Conservation (phyloP, 2,888 invertebrate species). For the Julus scanicus region DNA sequence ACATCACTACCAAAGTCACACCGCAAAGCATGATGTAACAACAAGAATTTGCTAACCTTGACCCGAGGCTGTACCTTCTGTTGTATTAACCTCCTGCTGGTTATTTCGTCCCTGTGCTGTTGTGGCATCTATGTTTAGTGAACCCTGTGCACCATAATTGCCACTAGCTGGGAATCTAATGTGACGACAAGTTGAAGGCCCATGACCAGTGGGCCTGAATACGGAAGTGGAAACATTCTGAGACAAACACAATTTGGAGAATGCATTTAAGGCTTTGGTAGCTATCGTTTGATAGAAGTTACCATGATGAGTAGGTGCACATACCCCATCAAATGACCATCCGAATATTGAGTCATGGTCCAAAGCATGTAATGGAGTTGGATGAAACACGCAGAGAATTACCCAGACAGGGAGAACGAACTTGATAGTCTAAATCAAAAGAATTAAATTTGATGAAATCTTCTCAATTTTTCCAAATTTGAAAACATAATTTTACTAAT, state of each 20-base stretch:
- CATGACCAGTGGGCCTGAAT: slow-evolving; percentile 53
- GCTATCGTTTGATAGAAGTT: neutral
- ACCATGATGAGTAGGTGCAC: neutral
- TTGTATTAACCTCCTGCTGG: neutral
- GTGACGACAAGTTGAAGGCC: slow-evolving; percentile 30
- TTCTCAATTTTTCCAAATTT: neutral
- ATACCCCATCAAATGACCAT: slow-evolving; percentile 57
- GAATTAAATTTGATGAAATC: slow-evolving; percentile 34
- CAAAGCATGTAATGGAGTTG: slow-evolving; percentile 59
- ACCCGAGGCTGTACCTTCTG: neutral
- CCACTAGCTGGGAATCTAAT: slow-evolving; percentile 36
- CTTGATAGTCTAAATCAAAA: slow-evolving; percentile 64
- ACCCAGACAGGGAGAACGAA: slow-evolving; percentile 66
- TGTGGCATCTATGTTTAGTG: neutral
- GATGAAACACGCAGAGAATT: slow-evolving; percentile 66
- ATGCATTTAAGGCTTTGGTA: neutral
- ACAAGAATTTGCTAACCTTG: neutral
- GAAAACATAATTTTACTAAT: too few relatives aligned
- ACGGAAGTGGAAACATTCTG: slow-evolving; percentile 57
- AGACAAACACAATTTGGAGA: neutral
- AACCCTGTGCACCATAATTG: slow-evolving; percentile 44
- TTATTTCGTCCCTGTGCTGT: neutral
- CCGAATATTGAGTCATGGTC: slow-evolving; percentile 57
- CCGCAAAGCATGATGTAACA: neutral
- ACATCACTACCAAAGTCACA: too few relatives aligned